Evolutionary conservation across 2,797 vertebrate species (phyloP), one percentile per base, ranked within the genome.

Genomic region (Dipus sagitta): DNA sequence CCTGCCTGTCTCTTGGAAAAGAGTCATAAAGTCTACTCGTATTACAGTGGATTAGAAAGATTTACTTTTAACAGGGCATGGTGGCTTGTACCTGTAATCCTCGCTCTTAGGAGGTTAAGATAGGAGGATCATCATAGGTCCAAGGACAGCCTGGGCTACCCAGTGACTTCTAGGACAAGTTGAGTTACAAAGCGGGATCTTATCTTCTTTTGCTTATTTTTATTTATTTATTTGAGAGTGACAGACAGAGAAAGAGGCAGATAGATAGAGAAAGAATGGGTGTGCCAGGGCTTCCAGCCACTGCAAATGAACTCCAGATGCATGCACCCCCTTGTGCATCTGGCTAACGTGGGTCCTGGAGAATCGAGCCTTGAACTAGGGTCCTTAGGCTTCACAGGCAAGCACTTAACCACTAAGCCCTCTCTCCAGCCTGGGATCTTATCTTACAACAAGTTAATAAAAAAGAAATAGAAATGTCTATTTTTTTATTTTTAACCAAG

Each of bases 401-500:
- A 38, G 38, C 38, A 38, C 38, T 38, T 38, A 38, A 38, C 38
- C 38, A 38, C 38, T 38, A 38, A 38, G 38, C 6, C 3, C 3
- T 38, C 38, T 38, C 38, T 38, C 38, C 38, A 38, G 38, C 38
- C 38, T 28, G 9, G 20, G 54, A 71, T 23, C 32, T 26, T 30
- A 32, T 34, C 65, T 74, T 21, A 28, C 17, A 71, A 21, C 8
- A 7, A 52, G n/a, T n/a, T n/a, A n/a, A 21, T 10, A 34, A 32
- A 9, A 58, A 5, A 6, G 6, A 6, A 24, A 23, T 2, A 52
- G 30, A 62, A 34, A 70, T 82, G 8, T 92, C 79, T 93, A 30
- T 8, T 81, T 93, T 10, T 21, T 85, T 77, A 70, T 54, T 52
- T 93, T 91, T 91, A 68, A 68, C 28, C 42, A 30, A 86, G 20